Conservation (phyloP, 2,888 invertebrate species). For the Terebella lapidaria region DNA sequence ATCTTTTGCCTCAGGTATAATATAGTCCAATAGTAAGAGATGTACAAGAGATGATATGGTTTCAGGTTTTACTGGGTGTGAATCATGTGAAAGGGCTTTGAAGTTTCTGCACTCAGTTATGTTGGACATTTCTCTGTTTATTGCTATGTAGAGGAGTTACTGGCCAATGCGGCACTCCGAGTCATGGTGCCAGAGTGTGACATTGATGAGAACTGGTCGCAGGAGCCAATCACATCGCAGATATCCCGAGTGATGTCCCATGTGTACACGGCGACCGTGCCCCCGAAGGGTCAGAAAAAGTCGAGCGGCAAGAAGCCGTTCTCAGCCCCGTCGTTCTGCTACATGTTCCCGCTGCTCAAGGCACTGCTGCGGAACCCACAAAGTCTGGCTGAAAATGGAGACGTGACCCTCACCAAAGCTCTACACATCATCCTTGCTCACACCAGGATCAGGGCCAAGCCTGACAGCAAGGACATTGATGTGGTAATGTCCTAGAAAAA, state of each 20-base stretch:
- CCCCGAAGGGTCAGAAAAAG: background rate
- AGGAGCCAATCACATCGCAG: slow-evolving; percentile 63
- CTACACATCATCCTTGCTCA: slow-evolving; percentile 58
- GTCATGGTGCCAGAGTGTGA: slow-evolving; percentile 76
- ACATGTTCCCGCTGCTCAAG: slow-evolving; percentile 72
- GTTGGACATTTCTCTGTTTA: too few species aligned
- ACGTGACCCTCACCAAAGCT: slow-evolving; percentile 36
- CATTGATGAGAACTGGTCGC: slow-evolving; percentile 69
- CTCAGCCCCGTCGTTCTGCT: slow-evolving; percentile 75
- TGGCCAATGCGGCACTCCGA: too few species aligned
- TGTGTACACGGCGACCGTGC: slow-evolving; percentile 41
- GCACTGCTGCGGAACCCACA: slow-evolving; percentile 35
- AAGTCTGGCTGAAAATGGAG: slow-evolving; percentile 19
- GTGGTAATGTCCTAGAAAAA: too few species aligned
- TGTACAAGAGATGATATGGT: too few species aligned
- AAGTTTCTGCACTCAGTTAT: too few species aligned
- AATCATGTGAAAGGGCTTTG: too few species aligned
- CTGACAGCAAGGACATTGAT: slow-evolving; percentile 9
- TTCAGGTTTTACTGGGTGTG: too few species aligned
- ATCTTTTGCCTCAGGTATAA: background rate
- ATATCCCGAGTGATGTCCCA: slow-evolving; percentile 64
- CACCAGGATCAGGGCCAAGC: slow-evolving; percentile 61
- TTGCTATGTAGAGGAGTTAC: too few species aligned
- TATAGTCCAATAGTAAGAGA: too few species aligned
- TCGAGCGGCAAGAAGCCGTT: slow-evolving; percentile 35